phyloP scores from a whole-genome alignment of 2,113 vertebrate species.

The Sapayoa aenigma region DNA sequence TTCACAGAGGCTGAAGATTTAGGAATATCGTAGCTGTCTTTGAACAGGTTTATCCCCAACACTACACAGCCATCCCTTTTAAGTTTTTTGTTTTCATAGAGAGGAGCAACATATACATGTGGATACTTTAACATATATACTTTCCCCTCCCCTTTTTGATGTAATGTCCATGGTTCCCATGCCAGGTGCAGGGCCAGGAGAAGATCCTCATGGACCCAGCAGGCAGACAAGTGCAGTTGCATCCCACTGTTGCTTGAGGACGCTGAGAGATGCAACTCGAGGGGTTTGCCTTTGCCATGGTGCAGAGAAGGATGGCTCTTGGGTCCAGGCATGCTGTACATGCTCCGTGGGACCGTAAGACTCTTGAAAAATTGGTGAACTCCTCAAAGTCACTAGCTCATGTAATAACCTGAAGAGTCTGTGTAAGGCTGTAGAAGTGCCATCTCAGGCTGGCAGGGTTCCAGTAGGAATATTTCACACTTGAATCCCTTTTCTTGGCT shows the following conservation, averaged over 20 bases:
- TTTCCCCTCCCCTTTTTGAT: background rate
- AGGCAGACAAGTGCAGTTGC: rapidly evolving
- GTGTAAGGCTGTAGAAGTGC: constrained; percentile 75
- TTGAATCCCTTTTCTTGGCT: constrained; percentile 61
- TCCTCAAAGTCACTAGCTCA: constrained; percentile 52
- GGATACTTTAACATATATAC: background rate
- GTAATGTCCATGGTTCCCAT: background rate
- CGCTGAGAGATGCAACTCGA: background rate
- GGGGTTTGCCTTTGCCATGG: background rate
- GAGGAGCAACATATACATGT: constrained; percentile 16
- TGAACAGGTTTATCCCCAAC: background rate
- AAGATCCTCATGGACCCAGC: background rate
- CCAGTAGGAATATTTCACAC: constrained; percentile 59
- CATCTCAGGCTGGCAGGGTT: constrained; percentile 65
- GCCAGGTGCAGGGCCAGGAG: background rate
- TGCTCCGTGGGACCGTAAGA: rapidly evolving
- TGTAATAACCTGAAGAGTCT: constrained; percentile 75
- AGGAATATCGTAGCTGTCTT: background rate
- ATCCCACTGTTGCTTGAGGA: background rate
- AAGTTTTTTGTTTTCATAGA: background rate
- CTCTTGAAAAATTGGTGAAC: constrained; percentile 2
- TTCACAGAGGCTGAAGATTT: background rate
- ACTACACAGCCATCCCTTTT: background rate
- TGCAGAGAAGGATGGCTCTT: background rate
- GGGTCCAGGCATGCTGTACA: background rate